Conservation (phyloP, 2,113 vertebrate species). For the Ochotona curzoniae region DNA sequence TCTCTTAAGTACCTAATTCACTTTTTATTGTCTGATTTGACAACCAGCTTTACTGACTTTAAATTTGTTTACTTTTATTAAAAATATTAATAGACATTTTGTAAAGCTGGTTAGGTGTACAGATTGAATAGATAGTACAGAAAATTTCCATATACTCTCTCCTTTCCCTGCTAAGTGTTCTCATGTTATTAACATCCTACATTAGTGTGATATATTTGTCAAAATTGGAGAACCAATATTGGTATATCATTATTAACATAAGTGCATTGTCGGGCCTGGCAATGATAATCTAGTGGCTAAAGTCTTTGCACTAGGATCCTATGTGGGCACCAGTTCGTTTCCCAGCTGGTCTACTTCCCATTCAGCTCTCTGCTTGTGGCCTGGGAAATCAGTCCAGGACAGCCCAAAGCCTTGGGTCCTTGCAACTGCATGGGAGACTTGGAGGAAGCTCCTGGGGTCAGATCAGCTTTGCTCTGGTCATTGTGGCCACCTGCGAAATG, state of each 20-base stretch:
- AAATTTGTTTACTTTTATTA: not conserved
- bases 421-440: no score
- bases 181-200: not conserved
- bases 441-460: no score
- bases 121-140: not conserved
- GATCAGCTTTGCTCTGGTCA: no score
- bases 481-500: no score
- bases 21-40: constrained; percentile 5
- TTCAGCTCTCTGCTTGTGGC: no score
- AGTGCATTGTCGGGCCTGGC: no score
- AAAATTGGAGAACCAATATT: not conserved
- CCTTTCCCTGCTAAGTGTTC: not conserved
- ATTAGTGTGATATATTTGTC: not conserved
- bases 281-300: no score
- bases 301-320: no score
- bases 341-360: no score
- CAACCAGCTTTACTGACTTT: not conserved
- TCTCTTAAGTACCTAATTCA: constrained; percentile 20
- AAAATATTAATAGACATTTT: constrained; percentile 24
- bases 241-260: not conserved
- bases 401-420: no score
- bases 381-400: no score
- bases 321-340: no score
- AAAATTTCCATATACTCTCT: not conserved
- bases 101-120: constrained; percentile 1